phyloP scores from a whole-genome alignment of 2,797 vertebrate species.

The Lindbergichthys nudifrons region DNA sequence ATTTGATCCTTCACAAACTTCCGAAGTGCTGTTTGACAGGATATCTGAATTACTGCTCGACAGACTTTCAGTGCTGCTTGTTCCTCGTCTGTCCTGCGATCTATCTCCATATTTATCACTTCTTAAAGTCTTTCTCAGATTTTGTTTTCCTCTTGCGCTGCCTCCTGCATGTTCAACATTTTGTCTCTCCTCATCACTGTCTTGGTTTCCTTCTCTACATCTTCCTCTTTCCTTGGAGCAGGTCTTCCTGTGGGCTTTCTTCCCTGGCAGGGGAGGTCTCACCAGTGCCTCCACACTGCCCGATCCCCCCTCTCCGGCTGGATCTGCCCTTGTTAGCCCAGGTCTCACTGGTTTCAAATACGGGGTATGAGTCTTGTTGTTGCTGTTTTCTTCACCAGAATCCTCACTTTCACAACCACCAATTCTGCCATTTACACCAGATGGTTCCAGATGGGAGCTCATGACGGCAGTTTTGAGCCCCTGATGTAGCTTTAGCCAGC shows the following conservation, averaged over 20 bases:
- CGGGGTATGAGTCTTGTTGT: conserved; percentile 70
- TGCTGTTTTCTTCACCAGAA: conserved; percentile 51
- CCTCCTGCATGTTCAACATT: conserved; percentile 16
- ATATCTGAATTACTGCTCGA: conserved; percentile 52
- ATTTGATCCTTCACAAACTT: conserved; percentile 68
- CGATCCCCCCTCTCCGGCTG: conserved; percentile 67
- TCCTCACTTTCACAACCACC: conserved; percentile 40
- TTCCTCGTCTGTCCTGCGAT: conserved; percentile 25
- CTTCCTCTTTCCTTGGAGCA: conserved; percentile 79
- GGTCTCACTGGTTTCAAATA: conserved; percentile 77
- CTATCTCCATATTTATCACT: conserved; percentile 27
- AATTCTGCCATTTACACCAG: conserved; percentile 37
- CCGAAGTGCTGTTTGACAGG: conserved; percentile 42
- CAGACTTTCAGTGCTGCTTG: conserved; percentile 40
- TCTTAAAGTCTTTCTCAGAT: conserved; percentile 38
- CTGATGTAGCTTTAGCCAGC: conserved; percentile 30
- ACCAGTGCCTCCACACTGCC: conserved; percentile 61
- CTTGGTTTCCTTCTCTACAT: conserved; percentile 53
- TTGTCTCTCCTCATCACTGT: conserved; percentile 43
- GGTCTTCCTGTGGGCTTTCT: conserved; percentile 83
- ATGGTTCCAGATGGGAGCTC: conserved; percentile 59
- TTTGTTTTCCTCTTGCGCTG: conserved; percentile 37
- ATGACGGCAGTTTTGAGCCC: conserved; percentile 47
- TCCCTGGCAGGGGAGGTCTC: conserved; percentile 68
- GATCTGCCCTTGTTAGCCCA: conserved; percentile 55